A percentile compares a stretch with the other conserved stretches of the same genome.
Evolutionary conservation across 2,888 invertebrate species (phyloP).

Genomic region (Drosophila lacicola): DNA sequence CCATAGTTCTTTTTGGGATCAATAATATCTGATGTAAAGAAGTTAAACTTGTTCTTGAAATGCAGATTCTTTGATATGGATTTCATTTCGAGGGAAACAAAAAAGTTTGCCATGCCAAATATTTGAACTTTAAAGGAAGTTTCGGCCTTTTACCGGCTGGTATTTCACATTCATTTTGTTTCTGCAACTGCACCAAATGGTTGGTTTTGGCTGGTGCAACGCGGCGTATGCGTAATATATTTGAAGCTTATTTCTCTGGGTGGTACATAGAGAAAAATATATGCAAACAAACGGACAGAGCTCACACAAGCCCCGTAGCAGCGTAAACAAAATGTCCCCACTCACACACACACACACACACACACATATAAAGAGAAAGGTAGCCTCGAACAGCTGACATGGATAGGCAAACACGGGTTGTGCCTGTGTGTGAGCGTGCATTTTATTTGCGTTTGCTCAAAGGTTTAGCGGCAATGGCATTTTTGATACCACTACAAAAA

Average conservation of each 20-base stretch:
- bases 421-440: constrained; percentile 27
- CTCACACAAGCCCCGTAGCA: constrained; percentile 22
- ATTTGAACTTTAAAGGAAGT: constrained; percentile 20
- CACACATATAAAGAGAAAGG: not conserved
- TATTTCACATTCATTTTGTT: constrained; percentile 13
- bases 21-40: not conserved
- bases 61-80: not conserved
- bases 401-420: constrained; percentile 50
- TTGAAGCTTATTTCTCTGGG: constrained; percentile 47
- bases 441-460: constrained; percentile 70
- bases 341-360: constrained; percentile 14
- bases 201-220: constrained; percentile 17
- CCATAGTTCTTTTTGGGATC: no score
- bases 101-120: constrained; percentile 14
- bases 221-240: constrained; percentile 48
- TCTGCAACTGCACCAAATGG: constrained; percentile 25
- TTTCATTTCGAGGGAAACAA: not conserved
- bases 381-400: constrained; percentile 28
- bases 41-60: not conserved
- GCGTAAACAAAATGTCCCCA: constrained; percentile 27
- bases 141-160: not conserved
- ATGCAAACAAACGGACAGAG: constrained; percentile 53
- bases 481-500: constrained; percentile 63
- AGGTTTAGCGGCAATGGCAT: constrained; percentile 63
- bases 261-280: constrained; percentile 34